Evolutionary conservation across 2,888 invertebrate species (phyloP), one percentile per base, ranked within the genome.

Genomic region (Phengaris arion): DNA sequence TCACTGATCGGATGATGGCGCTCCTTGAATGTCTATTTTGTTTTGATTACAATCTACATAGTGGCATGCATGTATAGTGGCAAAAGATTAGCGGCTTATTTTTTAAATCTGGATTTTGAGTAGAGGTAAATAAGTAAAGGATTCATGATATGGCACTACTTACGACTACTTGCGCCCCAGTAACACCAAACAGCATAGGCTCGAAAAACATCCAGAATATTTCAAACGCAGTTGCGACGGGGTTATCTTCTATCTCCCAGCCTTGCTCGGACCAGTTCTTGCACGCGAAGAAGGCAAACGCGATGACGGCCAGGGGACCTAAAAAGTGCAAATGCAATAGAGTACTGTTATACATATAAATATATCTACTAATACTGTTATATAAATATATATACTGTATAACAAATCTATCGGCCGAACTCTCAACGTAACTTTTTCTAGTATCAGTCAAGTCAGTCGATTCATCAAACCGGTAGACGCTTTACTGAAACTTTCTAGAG

Each of bases 161-260:
- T 82, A 95, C 94, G 83, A 96, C 96, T 75, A 99, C 95, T 89
- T 98, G 97, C 12, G 98, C 96, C 2, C 99, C 99, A 46, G 99
- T 99, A 48, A 99, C 94, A 2, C 97, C 97, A 87, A 99, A 99
- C 15, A 99, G 94, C 85, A 99, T 96, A 0, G 99, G 99, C 88
- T 99, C 98, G 87, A 98, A 98, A 79, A 99, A 95, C 96, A 98
- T 97, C 99, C 99, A 99, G 88, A 99, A 96, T 77, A 98, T 96
- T 88, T 97, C 98, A 83, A 98, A 98, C 13, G 98, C 96, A 0
- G 97, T 97, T 0, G 96, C 96, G 0, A 98, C 97, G 0, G 97
- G 97, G 89, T 98, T 98, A 80, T 97, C 97, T 76, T 97, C 97
- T 46, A 97, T 94, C 74, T 97, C 96, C 97, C 97, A 97, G 68